Evolutionary conservation across 1,140 invertebrate genomes (phyloP).

Genomic region (Eupristina koningsbergeri): DNA sequence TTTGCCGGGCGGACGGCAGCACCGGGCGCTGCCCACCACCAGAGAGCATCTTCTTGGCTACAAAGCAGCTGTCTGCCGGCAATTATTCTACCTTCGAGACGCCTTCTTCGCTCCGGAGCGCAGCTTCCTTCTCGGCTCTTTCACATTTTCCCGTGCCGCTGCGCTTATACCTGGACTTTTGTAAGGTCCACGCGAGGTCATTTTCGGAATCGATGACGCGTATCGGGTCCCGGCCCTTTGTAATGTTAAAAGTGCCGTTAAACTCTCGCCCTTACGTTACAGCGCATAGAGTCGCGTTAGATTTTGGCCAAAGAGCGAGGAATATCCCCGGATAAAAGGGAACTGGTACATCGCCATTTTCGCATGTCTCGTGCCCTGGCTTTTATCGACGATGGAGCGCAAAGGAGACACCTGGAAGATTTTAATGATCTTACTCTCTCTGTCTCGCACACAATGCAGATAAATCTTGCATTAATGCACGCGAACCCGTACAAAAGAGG

Average conservation of each 20-base stretch:
- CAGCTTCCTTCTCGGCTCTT: neutral
- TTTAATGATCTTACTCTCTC: constrained; percentile 41
- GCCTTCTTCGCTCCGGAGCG: constrained; percentile 5
- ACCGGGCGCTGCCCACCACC: neutral
- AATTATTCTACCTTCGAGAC: constrained; percentile 57
- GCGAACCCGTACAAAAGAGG: constrained; percentile 33
- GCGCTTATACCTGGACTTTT: constrained; percentile 48
- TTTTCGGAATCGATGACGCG: constrained; percentile 63
- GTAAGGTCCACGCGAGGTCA: constrained; percentile 55
- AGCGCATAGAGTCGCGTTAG: neutral
- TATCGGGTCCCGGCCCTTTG: constrained; percentile 57
- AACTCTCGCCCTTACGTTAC: neutral
- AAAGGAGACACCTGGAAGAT: constrained; percentile 47
- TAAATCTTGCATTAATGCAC: constrained; percentile 50
- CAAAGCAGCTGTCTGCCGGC: constrained; percentile 59
- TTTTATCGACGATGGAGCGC: constrained; percentile 36
- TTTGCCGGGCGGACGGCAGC: neutral
- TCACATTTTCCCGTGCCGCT: neutral
- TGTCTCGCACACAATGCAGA: constrained; percentile 22
- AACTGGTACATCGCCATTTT: neutral
- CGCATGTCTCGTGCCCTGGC: neutral
- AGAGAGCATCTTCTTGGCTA: neutral
- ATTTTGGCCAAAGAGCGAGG: constrained; percentile 19
- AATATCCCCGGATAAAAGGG: neutral
- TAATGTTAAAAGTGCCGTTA: constrained; percentile 58